Base-by-base conservation (phyloP, 37 sponge, comb jelly and placozoan genomes). In the Geodia barretti region DNA sequence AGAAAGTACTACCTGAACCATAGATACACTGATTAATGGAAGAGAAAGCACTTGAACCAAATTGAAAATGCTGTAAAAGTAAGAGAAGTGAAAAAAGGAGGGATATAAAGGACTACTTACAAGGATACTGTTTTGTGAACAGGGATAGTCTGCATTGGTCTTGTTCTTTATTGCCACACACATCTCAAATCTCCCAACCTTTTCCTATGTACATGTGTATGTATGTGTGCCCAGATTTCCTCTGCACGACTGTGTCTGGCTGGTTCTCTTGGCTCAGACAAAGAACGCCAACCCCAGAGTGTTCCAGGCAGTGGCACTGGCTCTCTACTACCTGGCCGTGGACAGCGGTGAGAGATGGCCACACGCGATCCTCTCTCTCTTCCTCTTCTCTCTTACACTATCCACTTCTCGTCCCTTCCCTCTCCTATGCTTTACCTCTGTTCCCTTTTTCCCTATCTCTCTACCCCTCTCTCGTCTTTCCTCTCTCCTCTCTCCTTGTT, bases 231-330 rank as follows among this genome's bases (percentile, higher is more conserved):
- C 11, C 64, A 85, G 86, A 40, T 30, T 85, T 20, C 86, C 86
- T n/a, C 41, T 85, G 1, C 72, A 77, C 47, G 28, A 36, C 23
- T 28, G 39, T 59, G 64, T 85, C 4, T 77, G 78, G 78, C 3
- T 78, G 41, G 39, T 72, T 1, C 41, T 85, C 24, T 64, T 78
- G 41, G 17, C 31, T 1, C 63, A 62, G 4, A 33, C 35, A 26
- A 41, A 76, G n/a, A 3, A 32, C 7, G 70, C 81, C n/a, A 70
- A 71, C 39, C 62, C 72, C 36, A 31, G 62, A 30, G 76, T 85
- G 28, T 85, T 85, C 69, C 30, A 68, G 62, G 71, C 86, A 41
- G 86, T 71, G 3, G 68, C 72, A 23, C 38, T 69, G 33, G 79
- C 63, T n/a, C 31, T 85, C 40, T 78, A 60, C 37, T 72, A 72